Base-by-base conservation (phyloP, 2,113 vertebrate species). In the Onychostoma macrolepis region DNA sequence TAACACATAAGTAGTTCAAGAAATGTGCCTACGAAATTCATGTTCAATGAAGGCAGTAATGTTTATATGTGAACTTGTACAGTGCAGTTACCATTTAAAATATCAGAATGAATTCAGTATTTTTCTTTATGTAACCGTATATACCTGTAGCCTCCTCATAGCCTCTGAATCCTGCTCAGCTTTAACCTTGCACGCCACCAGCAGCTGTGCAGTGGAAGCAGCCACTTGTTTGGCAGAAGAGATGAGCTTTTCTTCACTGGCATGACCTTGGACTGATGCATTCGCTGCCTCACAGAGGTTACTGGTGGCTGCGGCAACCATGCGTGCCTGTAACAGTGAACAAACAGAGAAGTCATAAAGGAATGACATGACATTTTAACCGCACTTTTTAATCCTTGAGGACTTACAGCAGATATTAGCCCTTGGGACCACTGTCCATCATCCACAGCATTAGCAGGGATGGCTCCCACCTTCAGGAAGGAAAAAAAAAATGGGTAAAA, bases 361-460 rank as follows among this genome's bases (percentile, higher is more conserved):
- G 28, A 7, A 72, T 11, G 3, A 36, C 3, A 15, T 13, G 7
- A 30, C 69, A 80, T 28, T 38, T 76, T 48, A 45, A 12, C 17
- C 0, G 28, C 41, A 77, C 43, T 30, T 28, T 36, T 58, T 5
- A 45, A 26, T 15, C 9, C 19, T 65, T 56, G 43, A 38, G 45
- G 9, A 98, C 98, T 97, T 92, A 99, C 98, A 43, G 98, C 98
- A 2, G 98, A 99, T 93, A 99, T 98, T 90, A 99, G 97, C 84
- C 98, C 98, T 91, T 99, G 98, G 11, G 98, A 99, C 98, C 98
- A 99, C 92, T 99, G 98, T 87, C 98, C 98, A 28, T 99, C 98
- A 6, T 99, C 98, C 2, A 96, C 96, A 43, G 98, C 98, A 19
- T 99, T 99, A 86, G 98, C 98, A 9, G 96, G 96, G 88, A 97